A percentile compares a stretch with the other conserved stretches of the same genome.
Evolutionary conservation across 2,113 vertebrate species (phyloP).

Genomic region (Eubucco bourcierii): DNA sequence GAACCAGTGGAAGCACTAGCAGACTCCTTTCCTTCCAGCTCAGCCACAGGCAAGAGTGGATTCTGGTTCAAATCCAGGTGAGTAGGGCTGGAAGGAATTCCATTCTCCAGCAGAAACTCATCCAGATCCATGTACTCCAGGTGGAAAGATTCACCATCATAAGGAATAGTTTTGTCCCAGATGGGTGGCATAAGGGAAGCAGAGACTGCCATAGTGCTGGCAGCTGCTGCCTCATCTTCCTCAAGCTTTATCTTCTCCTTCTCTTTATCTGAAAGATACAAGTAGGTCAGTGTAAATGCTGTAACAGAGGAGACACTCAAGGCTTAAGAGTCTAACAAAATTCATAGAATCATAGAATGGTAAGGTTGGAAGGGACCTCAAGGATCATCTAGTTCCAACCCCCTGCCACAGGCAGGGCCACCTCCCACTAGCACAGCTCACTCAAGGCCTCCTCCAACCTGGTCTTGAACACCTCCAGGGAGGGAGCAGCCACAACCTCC

Average conservation of each 20-base stretch:
- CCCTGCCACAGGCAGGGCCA: too few relatives aligned
- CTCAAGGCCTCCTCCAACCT: too few relatives aligned
- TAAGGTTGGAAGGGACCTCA: too few relatives aligned
- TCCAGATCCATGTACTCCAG: conserved; percentile 99
- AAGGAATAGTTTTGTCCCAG: conserved; percentile 98
- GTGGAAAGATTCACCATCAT: conserved; percentile 96
- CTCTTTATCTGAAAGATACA: conserved; percentile 81
- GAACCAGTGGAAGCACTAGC: conserved; percentile 74
- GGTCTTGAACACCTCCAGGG: too few relatives aligned
- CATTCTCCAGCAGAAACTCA: conserved; percentile 96
- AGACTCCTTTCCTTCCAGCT: conserved; percentile 79
- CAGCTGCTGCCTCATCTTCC: conserved; percentile 80
- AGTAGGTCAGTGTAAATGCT: conserved; percentile 52
- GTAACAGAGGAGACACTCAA: background rate
- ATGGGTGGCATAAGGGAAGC: conserved; percentile 96
- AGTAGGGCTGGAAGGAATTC: conserved; percentile 87
- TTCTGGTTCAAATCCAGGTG: conserved; percentile 84
- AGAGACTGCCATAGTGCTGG: conserved; percentile 84
- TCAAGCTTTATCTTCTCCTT: conserved; percentile 83
- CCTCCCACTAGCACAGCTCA: too few relatives aligned
- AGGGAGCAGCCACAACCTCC: too few relatives aligned
- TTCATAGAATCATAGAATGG: background rate
- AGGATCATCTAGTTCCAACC: too few relatives aligned
- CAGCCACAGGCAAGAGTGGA: conserved; percentile 79
- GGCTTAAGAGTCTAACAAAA: background rate